Evolutionary conservation across 2,113 vertebrate genomes (phyloP), one percentile per base, ranked within the genome.

Genomic region (Lepus americanus): DNA sequence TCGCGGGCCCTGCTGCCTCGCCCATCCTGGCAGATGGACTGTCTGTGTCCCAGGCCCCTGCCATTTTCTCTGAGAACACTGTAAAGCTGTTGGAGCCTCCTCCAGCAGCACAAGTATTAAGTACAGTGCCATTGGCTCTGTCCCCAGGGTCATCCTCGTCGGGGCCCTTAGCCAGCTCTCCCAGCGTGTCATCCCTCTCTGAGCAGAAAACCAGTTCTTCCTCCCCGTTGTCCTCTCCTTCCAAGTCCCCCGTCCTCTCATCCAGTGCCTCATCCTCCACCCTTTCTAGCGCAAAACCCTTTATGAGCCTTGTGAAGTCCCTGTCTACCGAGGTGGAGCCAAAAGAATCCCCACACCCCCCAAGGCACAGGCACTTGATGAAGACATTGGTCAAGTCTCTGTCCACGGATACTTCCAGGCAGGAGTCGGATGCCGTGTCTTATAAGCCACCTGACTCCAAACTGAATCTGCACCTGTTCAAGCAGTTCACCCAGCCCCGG

Each of bases 341-440:
- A 96, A 99, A 99, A 97, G 99, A 99, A 61, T 95, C 95, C 86
- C 98, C 78, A 82, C 98, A 94, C 27, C 98, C 99, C 0, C 95
- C 97, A 9, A 98, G 99, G 93, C 99, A 99, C 70, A 98, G 99
- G 51, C 99, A 99, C 97, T 98, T 99, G 97, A 99, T 99, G 99
- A 99, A 99, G 98, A 99, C 99, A 1, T 98, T 99, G 36, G 99
- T 99, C 85, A 99, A 99, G 97, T 99, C 99, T 95, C 98, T 99
- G 87, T 99, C 99, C 94, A 99, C 99, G 0, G 99, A 99, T 97
- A 99, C 99, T 22, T 99, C 99, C 25, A 99, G 99, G 90, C 98
- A 99, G 31, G 99, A 99, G 76, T 92, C 98, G 1, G 99, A 99
- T 49, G 85, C 98, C 22, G 97, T 98, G 80, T 98, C 98, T 93